Evolutionary conservation across 2,113 vertebrate genomes (phyloP).

Genomic region (Bujurquina vittata): DNA sequence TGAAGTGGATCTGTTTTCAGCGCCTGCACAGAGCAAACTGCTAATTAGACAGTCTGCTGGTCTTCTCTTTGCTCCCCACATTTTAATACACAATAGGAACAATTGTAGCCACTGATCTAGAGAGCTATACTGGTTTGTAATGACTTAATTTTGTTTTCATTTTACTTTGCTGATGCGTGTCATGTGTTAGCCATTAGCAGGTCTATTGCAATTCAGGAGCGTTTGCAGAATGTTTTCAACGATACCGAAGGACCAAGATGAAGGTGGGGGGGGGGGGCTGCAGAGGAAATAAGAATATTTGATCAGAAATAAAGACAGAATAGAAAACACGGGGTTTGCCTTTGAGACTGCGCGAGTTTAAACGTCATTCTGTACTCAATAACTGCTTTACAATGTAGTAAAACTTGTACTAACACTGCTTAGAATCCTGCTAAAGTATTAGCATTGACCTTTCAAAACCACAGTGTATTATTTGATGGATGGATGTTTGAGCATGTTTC

Average conservation of each 20-base stretch:
- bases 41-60: not conserved
- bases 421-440: too few relatives aligned
- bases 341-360: not conserved
- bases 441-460: too few relatives aligned
- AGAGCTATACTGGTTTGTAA: not conserved
- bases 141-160: not conserved
- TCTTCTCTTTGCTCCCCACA: not conserved
- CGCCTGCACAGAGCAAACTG: not conserved
- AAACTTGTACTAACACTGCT: too few relatives aligned
- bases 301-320: not conserved
- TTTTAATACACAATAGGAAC: not conserved
- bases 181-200: too few relatives aligned
- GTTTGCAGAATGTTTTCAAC: not conserved
- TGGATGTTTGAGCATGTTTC: too few relatives aligned
- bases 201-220: too few relatives aligned
- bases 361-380: not conserved
- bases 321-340: not conserved
- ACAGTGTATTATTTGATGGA: too few relatives aligned
- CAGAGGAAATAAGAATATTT: not conserved
- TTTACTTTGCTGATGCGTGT: not conserved
- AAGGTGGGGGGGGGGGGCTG: too few relatives aligned
- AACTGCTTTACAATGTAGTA: too few relatives aligned
- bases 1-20: not conserved
- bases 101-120: not conserved
- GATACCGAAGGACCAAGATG: not conserved